A percentile compares a stretch with the other conserved stretches of the same genome.
Evolutionary conservation across 2,797 vertebrate species (phyloP).

Genomic region (Poecilia picta): DNA sequence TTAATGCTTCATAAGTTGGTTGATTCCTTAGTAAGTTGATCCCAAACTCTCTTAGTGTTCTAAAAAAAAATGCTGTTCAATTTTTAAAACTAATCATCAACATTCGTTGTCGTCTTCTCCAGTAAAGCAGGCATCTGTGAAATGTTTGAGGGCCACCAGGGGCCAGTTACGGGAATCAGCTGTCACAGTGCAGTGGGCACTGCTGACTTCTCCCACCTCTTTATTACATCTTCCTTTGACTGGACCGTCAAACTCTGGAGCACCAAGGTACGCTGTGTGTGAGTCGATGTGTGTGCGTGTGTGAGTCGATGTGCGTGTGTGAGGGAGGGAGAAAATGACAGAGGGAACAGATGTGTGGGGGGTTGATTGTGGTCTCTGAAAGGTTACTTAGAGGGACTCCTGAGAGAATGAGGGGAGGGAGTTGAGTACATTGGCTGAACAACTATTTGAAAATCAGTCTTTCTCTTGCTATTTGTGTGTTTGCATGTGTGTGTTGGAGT

Average conservation of each 20-base stretch:
- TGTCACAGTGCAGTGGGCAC: constrained; percentile 94
- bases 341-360: constrained; percentile 44
- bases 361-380: constrained; percentile 58
- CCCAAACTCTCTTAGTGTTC: not conserved
- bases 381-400: constrained; percentile 34
- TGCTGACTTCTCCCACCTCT: constrained; percentile 96
- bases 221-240: constrained; percentile 97
- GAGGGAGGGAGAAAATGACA: not conserved
- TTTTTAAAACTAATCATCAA: not conserved
- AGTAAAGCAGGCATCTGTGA: constrained; percentile 99
- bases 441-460: constrained; percentile 33
- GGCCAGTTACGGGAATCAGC: constrained; percentile 95
- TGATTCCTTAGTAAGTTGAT: not conserved
- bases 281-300: not conserved
- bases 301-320: not conserved
- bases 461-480: constrained; percentile 25
- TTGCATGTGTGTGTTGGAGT: constrained; percentile 10
- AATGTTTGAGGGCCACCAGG: constrained; percentile 98
- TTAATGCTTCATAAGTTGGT: not conserved
- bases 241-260: constrained; percentile 99
- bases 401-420: constrained; percentile 21
- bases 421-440: constrained; percentile 33
- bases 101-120: constrained; percentile 29
- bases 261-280: constrained; percentile 87
- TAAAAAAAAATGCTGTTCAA: not conserved